Evolutionary conservation across 2,888 invertebrate species (phyloP), one percentile per base, ranked within the genome.

Genomic region (Lycia hirtaria): DNA sequence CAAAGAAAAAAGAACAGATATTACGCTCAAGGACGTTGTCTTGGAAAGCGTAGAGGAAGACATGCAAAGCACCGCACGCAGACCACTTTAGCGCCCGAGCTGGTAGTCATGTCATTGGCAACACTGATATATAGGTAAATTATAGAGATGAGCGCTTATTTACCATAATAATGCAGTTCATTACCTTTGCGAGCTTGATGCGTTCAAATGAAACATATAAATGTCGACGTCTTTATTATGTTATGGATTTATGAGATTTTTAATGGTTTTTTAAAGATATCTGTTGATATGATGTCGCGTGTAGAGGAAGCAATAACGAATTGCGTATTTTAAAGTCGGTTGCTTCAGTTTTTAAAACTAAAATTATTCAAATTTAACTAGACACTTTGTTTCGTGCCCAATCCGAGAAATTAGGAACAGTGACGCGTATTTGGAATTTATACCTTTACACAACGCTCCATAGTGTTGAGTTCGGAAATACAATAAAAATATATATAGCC

Each of bases 21-120:
- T 17, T 37, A 30, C 26, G 30, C 14, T 12, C 32, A 37, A 57
- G 57, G 47, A 55, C 62, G 52, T 57, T 64, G 64, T 60, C 62
- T 60, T 62, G 35, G 64, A 64, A 62, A 64, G 64, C 48, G 49
- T 38, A 28, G 24, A 62, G 60, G 60, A 60, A 56, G 59, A 43
- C 49, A 53, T 50, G 37, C 59, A 62, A 61, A 57, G 28, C 19
- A 15, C 48, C 51, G 56, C 59, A 30, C 54, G 59, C 59, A 51
- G 64, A 56, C n/a, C n/a, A n/a, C n/a, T n/a, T n/a, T n/a, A 37
- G 30, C 28, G 48, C 14, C 47, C 6, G 30, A 24, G 4, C 14
- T 6, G 20, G 12, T 43, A 47, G 37, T 54, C 56, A 50, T 54
- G 59, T 56, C 61, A 54, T 7, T 28, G 17, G 14, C 15, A 37